Conservation (phyloP, 2,113 vertebrate species). For the Urocolius indicus region DNA sequence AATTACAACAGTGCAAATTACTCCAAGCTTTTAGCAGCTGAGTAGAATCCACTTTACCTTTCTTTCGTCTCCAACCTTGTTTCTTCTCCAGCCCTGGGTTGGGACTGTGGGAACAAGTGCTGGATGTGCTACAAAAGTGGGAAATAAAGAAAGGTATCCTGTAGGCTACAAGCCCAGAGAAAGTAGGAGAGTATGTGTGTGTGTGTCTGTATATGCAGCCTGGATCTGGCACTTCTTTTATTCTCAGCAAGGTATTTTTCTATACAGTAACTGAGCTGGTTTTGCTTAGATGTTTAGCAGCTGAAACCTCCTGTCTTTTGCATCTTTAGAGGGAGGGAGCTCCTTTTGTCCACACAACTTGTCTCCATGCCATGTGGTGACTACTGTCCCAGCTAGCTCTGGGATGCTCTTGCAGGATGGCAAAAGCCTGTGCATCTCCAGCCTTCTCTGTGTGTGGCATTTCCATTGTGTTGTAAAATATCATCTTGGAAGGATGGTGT, state of each 20-base stretch:
- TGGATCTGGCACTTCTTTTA: not conserved
- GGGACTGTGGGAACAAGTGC: not conserved
- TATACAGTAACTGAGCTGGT: not conserved
- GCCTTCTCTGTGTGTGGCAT: fast-evolving
- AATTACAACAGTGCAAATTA: slow-evolving; percentile 25
- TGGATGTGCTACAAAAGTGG: not conserved
- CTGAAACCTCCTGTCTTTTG: not conserved
- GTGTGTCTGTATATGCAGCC: too few relatives aligned
- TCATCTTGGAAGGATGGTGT: fast-evolving
- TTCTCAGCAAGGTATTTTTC: not conserved
- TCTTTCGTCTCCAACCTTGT: not conserved
- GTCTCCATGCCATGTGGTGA: fast-evolving
- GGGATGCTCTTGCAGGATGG: not conserved
- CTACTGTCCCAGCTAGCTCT: not conserved
- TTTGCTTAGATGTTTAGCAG: not conserved
- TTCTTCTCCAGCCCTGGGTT: not conserved
- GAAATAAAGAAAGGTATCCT: not conserved
- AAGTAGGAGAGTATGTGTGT: fast-evolving
- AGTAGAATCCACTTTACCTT: not conserved
- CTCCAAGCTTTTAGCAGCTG: not conserved
- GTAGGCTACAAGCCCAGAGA: not conserved
- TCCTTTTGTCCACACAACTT: too few relatives aligned
- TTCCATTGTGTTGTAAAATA: not conserved
- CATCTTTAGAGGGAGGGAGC: not conserved
- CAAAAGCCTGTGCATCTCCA: not conserved